Percentiles rank a stretch among this genome's conserved stretches.
Conservation (phyloP, 2,113 vertebrate genomes). For the Pogonocichla stellata region DNA sequence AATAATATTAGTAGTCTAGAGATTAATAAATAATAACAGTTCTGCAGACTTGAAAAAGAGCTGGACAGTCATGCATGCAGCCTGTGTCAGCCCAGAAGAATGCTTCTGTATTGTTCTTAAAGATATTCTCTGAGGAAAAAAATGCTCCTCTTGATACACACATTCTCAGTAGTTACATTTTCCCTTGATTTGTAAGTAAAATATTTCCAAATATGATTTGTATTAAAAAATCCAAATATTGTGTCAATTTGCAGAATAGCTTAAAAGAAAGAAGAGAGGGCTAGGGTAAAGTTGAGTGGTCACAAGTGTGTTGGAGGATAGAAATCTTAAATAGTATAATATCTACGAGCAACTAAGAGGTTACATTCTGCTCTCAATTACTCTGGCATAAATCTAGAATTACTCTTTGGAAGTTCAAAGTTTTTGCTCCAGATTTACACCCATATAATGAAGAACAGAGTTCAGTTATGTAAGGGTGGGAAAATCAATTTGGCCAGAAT, state of each 20-base stretch:
- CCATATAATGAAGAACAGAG: slow-evolving; percentile 42
- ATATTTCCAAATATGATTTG: neutral
- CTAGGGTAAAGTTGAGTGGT: neutral
- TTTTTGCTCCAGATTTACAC: slow-evolving; percentile 54
- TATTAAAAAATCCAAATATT: slow-evolving; percentile 1
- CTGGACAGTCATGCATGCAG: neutral
- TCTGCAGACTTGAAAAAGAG: neutral
- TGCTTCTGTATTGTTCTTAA: neutral
- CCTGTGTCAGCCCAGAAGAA: neutral
- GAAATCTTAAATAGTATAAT: neutral
- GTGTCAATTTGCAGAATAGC: neutral
- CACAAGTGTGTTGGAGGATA: neutral
- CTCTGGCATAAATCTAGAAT: slow-evolving; percentile 47
- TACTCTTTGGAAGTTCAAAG: slow-evolving; percentile 58
- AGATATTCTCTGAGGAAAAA: neutral
- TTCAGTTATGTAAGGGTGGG: slow-evolving; percentile 39
- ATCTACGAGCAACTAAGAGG: slow-evolving; percentile 24
- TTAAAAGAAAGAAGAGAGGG: neutral
- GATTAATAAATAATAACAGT: neutral
- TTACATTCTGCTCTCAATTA: slow-evolving; percentile 56
- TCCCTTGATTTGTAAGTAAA: slow-evolving; percentile 2
- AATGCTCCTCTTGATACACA: neutral
- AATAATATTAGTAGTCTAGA: neutral
- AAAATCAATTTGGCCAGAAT: slow-evolving; percentile 27
- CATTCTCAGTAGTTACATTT: neutral